These are phyloP conservation scores for Rhinatrema bivittatum DNA, from an alignment of 2,797 vertebrate genomes.

Conservation along the genomic window DNA sequence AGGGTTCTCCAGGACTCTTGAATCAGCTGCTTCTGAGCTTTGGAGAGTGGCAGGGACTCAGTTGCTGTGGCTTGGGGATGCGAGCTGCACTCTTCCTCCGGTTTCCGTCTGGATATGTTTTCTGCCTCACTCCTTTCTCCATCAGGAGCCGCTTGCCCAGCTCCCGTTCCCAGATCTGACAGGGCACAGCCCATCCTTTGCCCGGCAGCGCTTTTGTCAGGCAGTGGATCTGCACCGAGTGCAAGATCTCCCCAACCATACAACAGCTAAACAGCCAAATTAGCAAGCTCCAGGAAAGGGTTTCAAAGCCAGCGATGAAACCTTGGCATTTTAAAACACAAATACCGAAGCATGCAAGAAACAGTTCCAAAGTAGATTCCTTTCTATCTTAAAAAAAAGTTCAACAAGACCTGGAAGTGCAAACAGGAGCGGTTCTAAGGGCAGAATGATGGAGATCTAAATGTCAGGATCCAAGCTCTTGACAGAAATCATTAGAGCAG, in stretches of 20 bases:
- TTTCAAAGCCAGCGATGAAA: too few species aligned
- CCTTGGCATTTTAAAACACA: too few species aligned
- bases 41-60: neutral
- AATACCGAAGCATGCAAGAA: too few species aligned
- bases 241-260: neutral
- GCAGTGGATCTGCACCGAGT: too few species aligned
- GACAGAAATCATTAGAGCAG: neutral
- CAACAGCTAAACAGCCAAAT: neutral
- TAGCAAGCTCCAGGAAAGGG: accelerated
- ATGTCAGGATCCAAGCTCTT: neutral
- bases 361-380: too few species aligned
- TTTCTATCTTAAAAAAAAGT: too few species aligned
- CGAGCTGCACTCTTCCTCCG: accelerated
- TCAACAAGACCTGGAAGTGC: too few species aligned
- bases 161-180: neutral
- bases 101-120: neutral
- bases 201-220: too few species aligned
- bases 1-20: neutral
- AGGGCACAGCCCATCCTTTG: conserved; percentile 14
- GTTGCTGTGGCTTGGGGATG: accelerated
- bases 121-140: neutral
- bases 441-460: too few species aligned
- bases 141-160: neutral
- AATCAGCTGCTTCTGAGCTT: neutral
- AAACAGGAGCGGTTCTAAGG: too few species aligned